Evolutionary conservation across 2,888 invertebrate species (phyloP).

Genomic region (Tribolium freemani): DNA sequence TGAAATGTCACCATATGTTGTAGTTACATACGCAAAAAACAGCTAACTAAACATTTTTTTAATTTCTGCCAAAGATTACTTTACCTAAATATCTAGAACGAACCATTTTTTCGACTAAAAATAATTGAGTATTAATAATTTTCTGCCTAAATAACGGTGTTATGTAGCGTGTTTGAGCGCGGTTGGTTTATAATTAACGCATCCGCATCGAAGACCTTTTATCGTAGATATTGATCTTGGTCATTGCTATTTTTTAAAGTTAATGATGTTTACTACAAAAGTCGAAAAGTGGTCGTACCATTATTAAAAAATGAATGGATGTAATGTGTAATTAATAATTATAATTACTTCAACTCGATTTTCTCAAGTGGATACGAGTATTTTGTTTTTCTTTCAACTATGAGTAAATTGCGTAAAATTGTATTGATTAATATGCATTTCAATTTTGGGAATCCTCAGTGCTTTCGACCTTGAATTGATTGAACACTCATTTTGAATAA

Average conservation of each 20-base stretch:
- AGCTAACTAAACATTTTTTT: too few species aligned
- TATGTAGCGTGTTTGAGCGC: slow-evolving; percentile 1
- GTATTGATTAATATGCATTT: too few species aligned
- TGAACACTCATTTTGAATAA: too few species aligned
- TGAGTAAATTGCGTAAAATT: too few species aligned
- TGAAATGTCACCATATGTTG: too few species aligned
- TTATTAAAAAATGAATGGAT: neutral
- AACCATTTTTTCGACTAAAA: neutral
- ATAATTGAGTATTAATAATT: slow-evolving; percentile 36
- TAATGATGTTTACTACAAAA: slow-evolving; percentile 18
- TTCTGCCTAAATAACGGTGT: slow-evolving; percentile 8
- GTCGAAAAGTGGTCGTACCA: neutral
- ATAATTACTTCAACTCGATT: too few species aligned
- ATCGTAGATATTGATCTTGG: slow-evolving; percentile 30
- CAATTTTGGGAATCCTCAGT: too few species aligned
- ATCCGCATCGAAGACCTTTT: slow-evolving; percentile 31
- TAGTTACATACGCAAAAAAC: too few species aligned
- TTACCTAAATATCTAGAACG: neutral
- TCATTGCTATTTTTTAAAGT: slow-evolving; percentile 18
- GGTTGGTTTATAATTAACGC: slow-evolving; percentile 32
- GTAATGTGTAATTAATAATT: too few species aligned
- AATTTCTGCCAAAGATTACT: too few species aligned
- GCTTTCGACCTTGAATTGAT: too few species aligned
- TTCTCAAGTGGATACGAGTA: neutral
- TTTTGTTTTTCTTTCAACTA: too few species aligned